Evolutionary conservation across 1,140 invertebrate species (phyloP), one percentile per base, ranked within the genome.

Genomic region (Cotesia typhae): DNA sequence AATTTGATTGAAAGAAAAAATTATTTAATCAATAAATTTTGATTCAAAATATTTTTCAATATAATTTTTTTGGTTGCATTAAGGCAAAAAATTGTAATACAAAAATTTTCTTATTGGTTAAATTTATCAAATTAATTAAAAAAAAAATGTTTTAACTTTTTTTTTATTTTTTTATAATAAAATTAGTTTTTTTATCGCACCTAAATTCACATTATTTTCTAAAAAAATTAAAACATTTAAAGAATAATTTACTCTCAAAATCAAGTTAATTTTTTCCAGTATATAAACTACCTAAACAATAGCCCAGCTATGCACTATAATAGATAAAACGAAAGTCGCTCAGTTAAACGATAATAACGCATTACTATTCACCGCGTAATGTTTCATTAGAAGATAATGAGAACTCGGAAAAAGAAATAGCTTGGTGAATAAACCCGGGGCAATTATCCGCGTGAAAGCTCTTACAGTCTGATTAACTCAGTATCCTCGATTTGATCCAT

Each of bases 401-500:
- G 35, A 36, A 68, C 36, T 14, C 4, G 57, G 52, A 67, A 2
- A 53, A 55, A 68, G n/a, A 68, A 68, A 47, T 38, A 38, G 63
- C 38, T 12, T 37, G 37, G 61, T 28, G 12, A 51, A 38, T 53
- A 37, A 67, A 9, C 20, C 20, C 20, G 7, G n/a, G 66, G 47
- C 53, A 51, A 67, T 65, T 65, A 65, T 67, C n/a, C 12, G 41
- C 38, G 14, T 55, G 66, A 67, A 17, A 51, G 38, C 41, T 65
- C 41, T 14, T 47, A 47, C 37, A 14, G 7, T 51, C 38, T 70
- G 36, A 63, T 70, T 60, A 41, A 61, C 41, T 63, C 38, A 6
- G 14, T 59, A 59, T 61, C 68, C 37, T 36, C 41, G 57, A 38
- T 66, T 67, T 14, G 35, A 41, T 65, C 55, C 38, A 72, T 72